Evolutionary conservation across 1,140 invertebrate genomes (phyloP).

Genomic region (Drosophila ohnishii): DNA sequence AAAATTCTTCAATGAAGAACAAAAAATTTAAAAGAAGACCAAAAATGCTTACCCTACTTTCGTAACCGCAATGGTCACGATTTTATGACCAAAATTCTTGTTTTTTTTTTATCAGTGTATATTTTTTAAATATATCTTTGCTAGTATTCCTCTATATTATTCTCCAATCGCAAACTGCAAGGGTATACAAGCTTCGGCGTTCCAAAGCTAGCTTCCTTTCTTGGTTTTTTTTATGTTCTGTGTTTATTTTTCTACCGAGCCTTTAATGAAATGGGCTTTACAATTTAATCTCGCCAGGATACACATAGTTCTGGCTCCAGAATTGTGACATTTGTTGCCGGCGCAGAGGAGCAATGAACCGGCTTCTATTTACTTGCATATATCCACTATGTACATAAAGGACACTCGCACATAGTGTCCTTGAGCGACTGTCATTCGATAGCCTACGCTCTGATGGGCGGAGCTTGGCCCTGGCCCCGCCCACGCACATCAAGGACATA

Average conservation of each 20-base stretch:
- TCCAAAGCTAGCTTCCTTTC: too few species aligned
- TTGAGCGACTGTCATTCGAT: conserved; percentile 24
- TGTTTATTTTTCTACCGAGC: background rate
- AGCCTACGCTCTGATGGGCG: conserved; percentile 31
- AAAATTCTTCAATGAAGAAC: too few species aligned
- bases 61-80: too few species aligned
- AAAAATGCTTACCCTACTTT: too few species aligned
- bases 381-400: conserved; percentile 8
- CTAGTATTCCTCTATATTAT: too few species aligned
- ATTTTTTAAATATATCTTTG: too few species aligned
- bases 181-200: too few species aligned
- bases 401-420: conserved; percentile 13
- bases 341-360: conserved; percentile 16
- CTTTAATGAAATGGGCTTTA: conserved; percentile 9
- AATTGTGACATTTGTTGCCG: conserved; percentile 1
- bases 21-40: too few species aligned
- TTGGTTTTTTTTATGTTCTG: background rate
- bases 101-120: too few species aligned
- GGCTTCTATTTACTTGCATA: background rate
- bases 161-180: too few species aligned
- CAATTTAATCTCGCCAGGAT: background rate
- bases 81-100: too few species aligned
- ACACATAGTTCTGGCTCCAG: background rate
- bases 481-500: conserved; percentile 51
- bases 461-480: conserved; percentile 56